These are phyloP conservation scores for Coleophora deauratella DNA, from an alignment of 2,888 invertebrate species.

Conservation along the genomic window DNA sequence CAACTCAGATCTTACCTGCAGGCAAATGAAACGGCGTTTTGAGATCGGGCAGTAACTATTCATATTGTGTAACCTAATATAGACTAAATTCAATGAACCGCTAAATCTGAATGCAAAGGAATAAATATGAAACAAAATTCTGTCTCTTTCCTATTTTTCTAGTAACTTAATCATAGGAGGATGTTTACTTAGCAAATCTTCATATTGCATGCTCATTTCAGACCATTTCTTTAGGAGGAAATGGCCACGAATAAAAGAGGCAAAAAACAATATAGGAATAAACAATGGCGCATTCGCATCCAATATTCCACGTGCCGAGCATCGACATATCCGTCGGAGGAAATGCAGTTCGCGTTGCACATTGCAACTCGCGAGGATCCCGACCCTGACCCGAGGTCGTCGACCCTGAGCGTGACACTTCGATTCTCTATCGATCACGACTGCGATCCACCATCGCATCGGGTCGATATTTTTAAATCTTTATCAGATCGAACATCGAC, in stretches of 20 bases:
- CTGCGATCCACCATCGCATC: slow-evolving; percentile 54
- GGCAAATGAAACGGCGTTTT: too few species aligned
- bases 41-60: too few species aligned
- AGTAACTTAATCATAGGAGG: too few species aligned
- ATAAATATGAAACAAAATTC: too few species aligned
- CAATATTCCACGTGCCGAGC: slow-evolving; percentile 52
- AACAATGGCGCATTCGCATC: slow-evolving; percentile 57
- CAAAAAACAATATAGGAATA: slow-evolving; percentile 33
- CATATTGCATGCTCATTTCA: too few species aligned
- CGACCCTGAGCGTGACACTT: slow-evolving; percentile 70
- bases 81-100: too few species aligned
- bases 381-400: slow-evolving; percentile 68
- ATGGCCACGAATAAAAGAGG: neutral
- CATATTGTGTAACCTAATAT: too few species aligned
- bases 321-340: slow-evolving; percentile 48
- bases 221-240: neutral
- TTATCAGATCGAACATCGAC: slow-evolving; percentile 53
- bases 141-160: too few species aligned
- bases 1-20: too few species aligned
- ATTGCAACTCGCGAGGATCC: slow-evolving; percentile 48
- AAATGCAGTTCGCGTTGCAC: slow-evolving; percentile 54
- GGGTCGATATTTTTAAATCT: slow-evolving; percentile 54
- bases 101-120: too few species aligned
- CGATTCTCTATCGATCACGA: slow-evolving; percentile 73
- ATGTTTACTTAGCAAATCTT: too few species aligned